A percentile compares a stretch with the other conserved stretches of the same genome.
phyloP scores from a whole-genome alignment of 2,113 vertebrate genomes.

The Hydropotes inermis region DNA sequence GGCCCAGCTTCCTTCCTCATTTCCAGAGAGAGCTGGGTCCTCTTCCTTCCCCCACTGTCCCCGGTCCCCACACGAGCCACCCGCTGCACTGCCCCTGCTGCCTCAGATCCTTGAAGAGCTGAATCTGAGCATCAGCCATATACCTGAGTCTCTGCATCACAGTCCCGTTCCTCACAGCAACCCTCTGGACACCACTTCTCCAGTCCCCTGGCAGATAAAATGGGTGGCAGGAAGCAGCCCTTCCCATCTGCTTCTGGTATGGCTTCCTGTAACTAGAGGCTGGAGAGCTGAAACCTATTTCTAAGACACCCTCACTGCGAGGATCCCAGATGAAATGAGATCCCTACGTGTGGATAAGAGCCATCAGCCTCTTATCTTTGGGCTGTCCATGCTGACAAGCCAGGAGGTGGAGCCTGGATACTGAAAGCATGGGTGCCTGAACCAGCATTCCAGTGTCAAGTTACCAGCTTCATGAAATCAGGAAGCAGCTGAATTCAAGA shows the following conservation, averaged over 20 bases:
- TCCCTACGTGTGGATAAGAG: neutral
- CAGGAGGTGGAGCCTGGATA: neutral
- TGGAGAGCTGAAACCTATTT: neutral
- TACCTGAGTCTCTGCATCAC: neutral
- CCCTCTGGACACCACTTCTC: neutral
- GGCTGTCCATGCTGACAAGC: neutral
- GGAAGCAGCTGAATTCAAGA: neutral
- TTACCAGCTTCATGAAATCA: neutral
- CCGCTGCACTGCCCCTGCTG: neutral
- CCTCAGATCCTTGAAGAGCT: neutral
- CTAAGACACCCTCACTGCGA: neutral
- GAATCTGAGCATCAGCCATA: accelerated
- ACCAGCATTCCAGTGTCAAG: neutral
- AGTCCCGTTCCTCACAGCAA: neutral
- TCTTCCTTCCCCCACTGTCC: neutral
- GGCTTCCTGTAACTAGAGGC: neutral
- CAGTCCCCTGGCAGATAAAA: neutral
- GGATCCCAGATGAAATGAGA: neutral
- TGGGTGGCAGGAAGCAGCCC: neutral
- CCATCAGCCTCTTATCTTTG: neutral
- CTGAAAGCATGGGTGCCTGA: neutral
- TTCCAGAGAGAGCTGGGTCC: neutral
- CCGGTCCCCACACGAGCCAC: neutral
- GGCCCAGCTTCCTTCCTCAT: neutral
- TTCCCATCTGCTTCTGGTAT: neutral